Evolutionary conservation across 2,888 invertebrate species (phyloP), one percentile per base, ranked within the genome.

Genomic region (Merodon equestris): DNA sequence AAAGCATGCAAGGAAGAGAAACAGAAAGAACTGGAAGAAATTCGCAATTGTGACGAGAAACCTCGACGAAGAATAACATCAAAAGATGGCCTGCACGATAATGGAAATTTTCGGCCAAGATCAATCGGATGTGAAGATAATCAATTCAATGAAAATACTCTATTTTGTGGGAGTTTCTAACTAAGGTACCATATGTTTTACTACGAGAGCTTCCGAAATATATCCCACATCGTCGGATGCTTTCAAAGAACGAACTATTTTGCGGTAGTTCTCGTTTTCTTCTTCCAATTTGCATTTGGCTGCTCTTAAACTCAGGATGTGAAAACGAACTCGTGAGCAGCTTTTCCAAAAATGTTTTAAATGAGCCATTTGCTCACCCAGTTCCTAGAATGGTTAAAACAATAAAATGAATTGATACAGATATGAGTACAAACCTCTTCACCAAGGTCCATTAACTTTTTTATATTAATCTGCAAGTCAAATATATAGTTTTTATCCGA

Each of bases 321-420:
- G 86, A 1, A 84, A 82, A 36, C 85, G 83, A 0, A 85, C 86
- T 61, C 85, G 74, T 5, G 86, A 84, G 60, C 86, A 86, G 3
- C 88, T 86, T 1, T 83, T 84, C 88, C 88, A 88, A 53, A 88
- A 88, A 44, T 85, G 84, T 9, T 75, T 82, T 67, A 88, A 82
- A 0, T 83, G 54, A 1, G 81, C 71, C n/a, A 84, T 84, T 27
- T 86, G 74, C 9, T 72, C 77, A 5, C 83, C 45, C 1, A 88
- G 67, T 2, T 87, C 84, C 34, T 84, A 10, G 4, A 68, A 73
- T n/a, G n/a, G n/a, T n/a, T n/a, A n/a, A n/a, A n/a, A n/a, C n/a
- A n/a, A n/a, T n/a, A n/a, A 48, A 2, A 48, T 36, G 7, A 17
- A 12, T 12, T 36, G 10, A 10, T 36, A 10, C 12, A 9, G 9